phyloP scores from a whole-genome alignment of 2,113 vertebrate genomes.

The Cariama cristata region DNA sequence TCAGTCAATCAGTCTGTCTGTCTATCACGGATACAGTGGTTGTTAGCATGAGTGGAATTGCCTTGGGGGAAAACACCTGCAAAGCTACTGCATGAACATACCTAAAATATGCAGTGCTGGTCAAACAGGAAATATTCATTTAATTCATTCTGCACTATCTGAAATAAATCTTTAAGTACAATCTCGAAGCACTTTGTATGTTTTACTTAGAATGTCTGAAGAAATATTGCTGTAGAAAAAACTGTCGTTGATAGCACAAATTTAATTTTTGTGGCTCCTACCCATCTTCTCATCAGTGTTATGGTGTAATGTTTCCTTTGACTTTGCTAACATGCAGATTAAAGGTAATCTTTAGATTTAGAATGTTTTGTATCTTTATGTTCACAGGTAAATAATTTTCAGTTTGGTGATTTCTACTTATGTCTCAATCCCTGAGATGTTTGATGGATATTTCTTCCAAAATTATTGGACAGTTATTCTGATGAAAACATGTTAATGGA shows the following conservation, averaged over 20 bases:
- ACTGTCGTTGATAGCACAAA: neutral
- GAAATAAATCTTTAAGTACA: neutral
- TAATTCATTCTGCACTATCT: neutral
- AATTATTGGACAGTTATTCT: neutral
- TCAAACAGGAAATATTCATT: rapidly evolving
- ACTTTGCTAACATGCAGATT: neutral
- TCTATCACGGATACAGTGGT: rapidly evolving
- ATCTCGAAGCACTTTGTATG: neutral
- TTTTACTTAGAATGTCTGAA: neutral
- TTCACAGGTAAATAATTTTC: neutral
- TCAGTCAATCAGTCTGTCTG: rapidly evolving
- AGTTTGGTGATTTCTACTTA: neutral
- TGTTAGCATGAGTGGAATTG: neutral
- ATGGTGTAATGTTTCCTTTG: neutral
- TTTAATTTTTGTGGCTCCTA: neutral
- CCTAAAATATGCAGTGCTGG: rapidly evolving
- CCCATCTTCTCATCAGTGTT: neutral
- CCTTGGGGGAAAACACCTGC: neutral
- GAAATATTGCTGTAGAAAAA: neutral
- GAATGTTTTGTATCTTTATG: neutral
- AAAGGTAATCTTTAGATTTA: neutral
- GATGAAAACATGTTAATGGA: neutral
- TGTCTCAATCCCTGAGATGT: neutral
- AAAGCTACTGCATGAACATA: rapidly evolving
- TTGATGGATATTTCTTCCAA: neutral